Evolutionary conservation across 2,888 invertebrate genomes (phyloP).

Genomic region (Trichacis sp.): DNA sequence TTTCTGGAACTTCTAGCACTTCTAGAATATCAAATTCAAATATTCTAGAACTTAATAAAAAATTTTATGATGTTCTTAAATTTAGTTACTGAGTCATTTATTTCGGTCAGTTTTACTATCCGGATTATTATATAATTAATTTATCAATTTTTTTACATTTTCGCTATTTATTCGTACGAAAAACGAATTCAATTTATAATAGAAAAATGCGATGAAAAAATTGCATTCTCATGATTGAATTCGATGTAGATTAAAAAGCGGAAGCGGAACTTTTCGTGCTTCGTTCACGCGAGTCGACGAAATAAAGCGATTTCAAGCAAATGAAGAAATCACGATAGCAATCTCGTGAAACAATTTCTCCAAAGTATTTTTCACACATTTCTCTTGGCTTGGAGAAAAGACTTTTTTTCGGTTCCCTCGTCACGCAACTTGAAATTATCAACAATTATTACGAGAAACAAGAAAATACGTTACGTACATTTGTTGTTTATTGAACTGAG

Average conservation of each 20-base stretch:
- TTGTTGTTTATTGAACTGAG: not conserved
- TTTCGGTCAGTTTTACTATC: too few relatives aligned
- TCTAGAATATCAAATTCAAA: too few relatives aligned
- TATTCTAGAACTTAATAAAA: too few relatives aligned
- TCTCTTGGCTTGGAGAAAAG: slow-evolving; percentile 1
- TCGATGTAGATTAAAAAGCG: not conserved
- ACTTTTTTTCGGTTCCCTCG: not conserved
- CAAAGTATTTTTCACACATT: slow-evolving; percentile 30
- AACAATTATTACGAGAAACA: not conserved
- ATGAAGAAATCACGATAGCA: slow-evolving; percentile 32
- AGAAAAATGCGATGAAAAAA: too few relatives aligned
- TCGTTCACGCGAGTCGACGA: slow-evolving; percentile 17
- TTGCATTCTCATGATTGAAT: not conserved
- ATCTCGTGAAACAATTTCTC: slow-evolving; percentile 24
- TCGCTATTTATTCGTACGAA: too few relatives aligned
- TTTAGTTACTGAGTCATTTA: too few relatives aligned
- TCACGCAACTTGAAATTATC: not conserved
- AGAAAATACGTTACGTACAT: not conserved
- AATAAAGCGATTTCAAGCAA: slow-evolving; percentile 16
- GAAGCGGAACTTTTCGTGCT: slow-evolving; percentile 14
- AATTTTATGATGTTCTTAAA: too few relatives aligned
- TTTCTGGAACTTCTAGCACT: too few relatives aligned
- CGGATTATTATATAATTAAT: too few relatives aligned
- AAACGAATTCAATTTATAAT: too few relatives aligned
- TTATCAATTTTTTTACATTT: too few relatives aligned